phyloP scores from a whole-genome alignment of 1,140 invertebrate species.

The Manduca sexta region DNA sequence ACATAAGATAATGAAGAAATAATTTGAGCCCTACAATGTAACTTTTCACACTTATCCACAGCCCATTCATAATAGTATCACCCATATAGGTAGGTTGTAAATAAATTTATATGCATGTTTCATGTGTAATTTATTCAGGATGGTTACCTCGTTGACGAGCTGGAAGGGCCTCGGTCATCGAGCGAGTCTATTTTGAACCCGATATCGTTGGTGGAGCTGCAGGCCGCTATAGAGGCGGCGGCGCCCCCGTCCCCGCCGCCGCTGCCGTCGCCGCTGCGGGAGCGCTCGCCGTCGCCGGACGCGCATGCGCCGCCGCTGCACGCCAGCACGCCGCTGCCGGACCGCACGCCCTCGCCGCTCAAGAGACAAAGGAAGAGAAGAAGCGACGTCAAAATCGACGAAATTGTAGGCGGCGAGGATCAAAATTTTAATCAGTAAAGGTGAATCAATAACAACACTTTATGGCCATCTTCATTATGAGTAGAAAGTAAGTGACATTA shows the following conservation, averaged over 20 bases:
- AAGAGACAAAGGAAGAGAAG: conserved; percentile 24
- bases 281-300: conserved; percentile 8
- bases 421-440: conserved; percentile 14
- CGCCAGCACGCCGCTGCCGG: conserved; percentile 10
- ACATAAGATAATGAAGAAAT: too few species aligned
- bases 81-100: too few species aligned
- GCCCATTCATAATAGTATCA: too few species aligned
- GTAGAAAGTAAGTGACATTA: too few species aligned
- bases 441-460: too few species aligned
- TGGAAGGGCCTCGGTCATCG: conserved; percentile 13
- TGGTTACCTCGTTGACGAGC: conserved; percentile 40
- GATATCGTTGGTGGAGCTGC: conserved; percentile 34
- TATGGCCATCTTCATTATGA: too few species aligned
- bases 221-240: conserved; percentile 34
- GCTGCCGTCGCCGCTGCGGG: conserved; percentile 9
- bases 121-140: conserved; percentile 19
- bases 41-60: too few species aligned
- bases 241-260: conserved; percentile 29
- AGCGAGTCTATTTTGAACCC: conserved; percentile 9
- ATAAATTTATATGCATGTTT: background rate
- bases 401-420: conserved; percentile 13
- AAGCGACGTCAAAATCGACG: conserved; percentile 16
- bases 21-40: too few species aligned
- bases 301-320: conserved; percentile 11
- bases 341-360: conserved; percentile 6